Base-by-base conservation (phyloP, 1,140 invertebrate species). In the Panonychus citri region DNA sequence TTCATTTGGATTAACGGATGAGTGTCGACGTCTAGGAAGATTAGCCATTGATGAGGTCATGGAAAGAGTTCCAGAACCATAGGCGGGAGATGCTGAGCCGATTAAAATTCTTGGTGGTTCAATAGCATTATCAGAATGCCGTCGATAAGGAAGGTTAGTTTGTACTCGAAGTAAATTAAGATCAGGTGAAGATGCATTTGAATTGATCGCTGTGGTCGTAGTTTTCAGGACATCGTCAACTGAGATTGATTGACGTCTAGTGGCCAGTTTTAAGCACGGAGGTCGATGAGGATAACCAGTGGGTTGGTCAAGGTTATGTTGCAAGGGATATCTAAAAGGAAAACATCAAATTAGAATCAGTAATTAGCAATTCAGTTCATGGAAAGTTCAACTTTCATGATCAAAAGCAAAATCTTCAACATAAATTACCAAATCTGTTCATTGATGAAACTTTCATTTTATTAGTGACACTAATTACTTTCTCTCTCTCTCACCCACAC, bases 101-200 rank as follows among this genome's bases (percentile, higher is more conserved):
- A 67, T 59, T 21, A 66, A 58, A 30, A 67, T 88, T 13, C 85
- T 83, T 26, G 85, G 83, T 78, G 86, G 86, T 53, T 70, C 65
- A 62, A 90, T 71, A 25, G 84, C 86, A 69, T 89, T 90, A 70
- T 91, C 86, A 3, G 85, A 89, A 25, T 89, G 75, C 37, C 86
- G 79, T 50, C 85, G 78, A 66, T 79, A 85, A 7, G 68, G 69
- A 21, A 83, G 79, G 3, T 78, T 77, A 64, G 79, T 84, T 40
- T 77, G 76, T 3, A 90, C 85, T 43, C 82, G 76, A 64, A 90
- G 72, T 70, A 86, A 84, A 70, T 88, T 87, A 65, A 79, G 82
- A 65, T 88, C 85, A 24, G 82, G 81, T 28, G 81, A 80, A 24
- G 81, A 81, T 0, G 81, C 77, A 1, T 80, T 78, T 60, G 73